Conservation (phyloP, 2,888 invertebrate species). For the Terebella lapidaria region DNA sequence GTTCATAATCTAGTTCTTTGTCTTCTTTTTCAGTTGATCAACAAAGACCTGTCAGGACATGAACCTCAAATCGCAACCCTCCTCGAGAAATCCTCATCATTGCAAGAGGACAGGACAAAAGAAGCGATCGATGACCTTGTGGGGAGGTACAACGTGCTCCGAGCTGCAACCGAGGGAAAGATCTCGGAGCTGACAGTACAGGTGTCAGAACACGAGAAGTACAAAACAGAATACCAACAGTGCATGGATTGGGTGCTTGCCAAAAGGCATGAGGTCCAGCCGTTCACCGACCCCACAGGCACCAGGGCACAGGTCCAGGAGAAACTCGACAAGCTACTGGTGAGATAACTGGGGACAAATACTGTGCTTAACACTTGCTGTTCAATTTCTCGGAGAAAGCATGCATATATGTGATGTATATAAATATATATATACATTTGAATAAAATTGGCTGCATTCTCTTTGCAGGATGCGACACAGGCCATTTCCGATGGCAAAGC, state of each 20-base stretch:
- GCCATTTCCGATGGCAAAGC: conserved; percentile 11
- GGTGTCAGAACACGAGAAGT: conserved; percentile 72
- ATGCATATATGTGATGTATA: no score
- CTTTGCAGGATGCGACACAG: conserved; percentile 7
- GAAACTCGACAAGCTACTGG: conserved; percentile 62
- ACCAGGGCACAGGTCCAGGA: conserved; percentile 77
- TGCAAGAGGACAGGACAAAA: conserved; percentile 76
- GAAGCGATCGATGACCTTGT: conserved; percentile 33
- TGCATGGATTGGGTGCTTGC: conserved; percentile 70
- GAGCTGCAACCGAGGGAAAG: conserved; percentile 60
- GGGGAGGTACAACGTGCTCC: conserved; percentile 28
- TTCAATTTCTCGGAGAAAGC: no score
- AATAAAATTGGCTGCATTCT: no score
- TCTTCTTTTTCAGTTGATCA: conserved; percentile 63
- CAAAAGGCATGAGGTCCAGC: conserved; percentile 78
- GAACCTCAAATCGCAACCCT: conserved; percentile 72
- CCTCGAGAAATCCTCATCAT: conserved; percentile 61
- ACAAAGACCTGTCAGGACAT: conserved; percentile 74
- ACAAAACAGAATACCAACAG: conserved; percentile 37
- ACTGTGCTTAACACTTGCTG: neutral
- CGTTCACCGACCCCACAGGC: conserved; percentile 77
- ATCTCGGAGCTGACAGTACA: conserved; percentile 73
- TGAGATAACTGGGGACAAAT: no score
- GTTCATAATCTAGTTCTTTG: neutral
- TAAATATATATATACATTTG: no score